Evolutionary conservation across 23 tunicate genomes (phyloP).

Genomic region (Halocynthia aurantium): DNA sequence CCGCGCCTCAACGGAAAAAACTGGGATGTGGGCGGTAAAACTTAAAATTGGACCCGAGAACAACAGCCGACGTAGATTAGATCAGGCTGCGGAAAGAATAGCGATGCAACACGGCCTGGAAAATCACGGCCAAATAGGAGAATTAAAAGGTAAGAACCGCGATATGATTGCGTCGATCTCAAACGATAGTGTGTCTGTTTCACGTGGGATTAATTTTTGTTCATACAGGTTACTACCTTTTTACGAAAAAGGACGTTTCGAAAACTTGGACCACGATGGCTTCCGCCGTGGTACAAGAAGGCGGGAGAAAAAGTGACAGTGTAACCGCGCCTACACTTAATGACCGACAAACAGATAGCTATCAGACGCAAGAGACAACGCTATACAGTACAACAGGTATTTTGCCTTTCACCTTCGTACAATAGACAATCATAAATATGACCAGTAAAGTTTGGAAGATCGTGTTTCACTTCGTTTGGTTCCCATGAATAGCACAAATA

Average conservation of each 20-base stretch:
- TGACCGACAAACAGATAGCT: constrained; percentile 9
- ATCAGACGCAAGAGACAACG: no score
- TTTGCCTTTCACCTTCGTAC: no score
- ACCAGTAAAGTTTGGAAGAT: no score
- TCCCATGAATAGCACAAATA: no score
- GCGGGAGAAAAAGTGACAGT: no score
- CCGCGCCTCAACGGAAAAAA: background rate
- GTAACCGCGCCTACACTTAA: constrained; percentile 10
- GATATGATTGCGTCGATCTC: no score
- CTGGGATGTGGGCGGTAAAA: constrained; percentile 28
- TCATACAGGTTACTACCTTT: constrained; percentile 32
- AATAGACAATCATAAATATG: no score
- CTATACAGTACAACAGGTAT: no score
- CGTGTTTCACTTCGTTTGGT: no score
- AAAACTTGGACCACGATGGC: constrained; percentile 32
- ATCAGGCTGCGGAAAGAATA: constrained; percentile 42
- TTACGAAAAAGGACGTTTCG: constrained; percentile 13
- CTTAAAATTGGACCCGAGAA: constrained; percentile 1
- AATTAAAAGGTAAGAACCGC: constrained; percentile 32
- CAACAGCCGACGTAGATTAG: constrained; percentile 21
- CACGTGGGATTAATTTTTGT: background rate
- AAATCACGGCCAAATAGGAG: constrained; percentile 89
- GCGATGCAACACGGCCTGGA: constrained; percentile 36
- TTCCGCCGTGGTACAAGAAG: constrained; percentile 6
- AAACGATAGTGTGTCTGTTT: no score